These are phyloP conservation scores for Hirudinaria manillensis DNA, from an alignment of 2,888 invertebrate species.

Conservation along the genomic window DNA sequence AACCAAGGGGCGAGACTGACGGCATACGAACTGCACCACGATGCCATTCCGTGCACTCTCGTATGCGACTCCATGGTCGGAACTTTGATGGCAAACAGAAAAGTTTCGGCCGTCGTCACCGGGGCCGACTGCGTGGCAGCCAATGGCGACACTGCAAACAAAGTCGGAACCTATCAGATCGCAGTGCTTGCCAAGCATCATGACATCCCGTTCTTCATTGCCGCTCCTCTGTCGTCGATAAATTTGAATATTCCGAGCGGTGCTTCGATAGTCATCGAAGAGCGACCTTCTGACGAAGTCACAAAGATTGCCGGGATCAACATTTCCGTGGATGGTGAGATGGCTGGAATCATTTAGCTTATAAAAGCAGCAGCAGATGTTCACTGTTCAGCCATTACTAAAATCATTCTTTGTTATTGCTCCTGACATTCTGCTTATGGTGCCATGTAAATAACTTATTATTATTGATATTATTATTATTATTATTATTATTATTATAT, in stretches of 20 bases:
- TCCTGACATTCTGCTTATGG: background rate
- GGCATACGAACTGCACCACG: constrained; percentile 83
- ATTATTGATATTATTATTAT: no score
- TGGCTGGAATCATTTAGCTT: no score
- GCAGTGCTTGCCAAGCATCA: constrained; percentile 86
- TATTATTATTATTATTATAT: constrained; percentile 40
- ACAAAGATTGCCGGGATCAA: constrained; percentile 77
- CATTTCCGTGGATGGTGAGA: constrained; percentile 73
- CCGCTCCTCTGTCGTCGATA: constrained; percentile 82
- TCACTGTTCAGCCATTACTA: no score
- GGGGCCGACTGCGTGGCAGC: constrained; percentile 92
- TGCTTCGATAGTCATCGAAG: constrained; percentile 83
- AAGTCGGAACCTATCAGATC: constrained; percentile 67
- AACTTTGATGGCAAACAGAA: constrained; percentile 74
- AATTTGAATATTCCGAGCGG: constrained; percentile 75
- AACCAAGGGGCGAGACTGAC: constrained; percentile 84
- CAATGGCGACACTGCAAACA: constrained; percentile 97
- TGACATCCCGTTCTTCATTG: constrained; percentile 86
- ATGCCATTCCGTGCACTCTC: constrained; percentile 75
- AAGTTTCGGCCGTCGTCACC: constrained; percentile 85
- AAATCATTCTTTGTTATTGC: constrained; percentile 54
- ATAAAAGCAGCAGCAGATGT: no score
- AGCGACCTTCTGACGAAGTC: constrained; percentile 83
- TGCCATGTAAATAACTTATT: no score
- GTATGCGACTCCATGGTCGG: constrained; percentile 94